Percentiles rank a stretch among this genome's conserved stretches.
Conservation (phyloP, 1,140 invertebrate species). For the Drosophila ananassae region DNA sequence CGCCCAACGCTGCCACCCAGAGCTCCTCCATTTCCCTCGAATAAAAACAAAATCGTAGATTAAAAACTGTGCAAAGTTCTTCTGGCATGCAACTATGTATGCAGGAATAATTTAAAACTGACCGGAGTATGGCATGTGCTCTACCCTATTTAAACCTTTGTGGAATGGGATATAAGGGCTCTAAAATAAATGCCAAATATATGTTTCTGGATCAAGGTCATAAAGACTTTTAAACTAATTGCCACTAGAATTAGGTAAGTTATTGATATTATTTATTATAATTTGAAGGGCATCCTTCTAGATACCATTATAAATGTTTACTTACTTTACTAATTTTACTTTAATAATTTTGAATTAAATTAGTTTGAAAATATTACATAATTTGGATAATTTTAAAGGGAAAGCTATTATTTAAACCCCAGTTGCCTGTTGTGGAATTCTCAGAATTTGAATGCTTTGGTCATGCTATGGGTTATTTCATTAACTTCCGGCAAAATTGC, state of each 20-base stretch:
- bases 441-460: neutral
- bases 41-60: constrained; percentile 51
- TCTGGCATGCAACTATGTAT: constrained; percentile 38
- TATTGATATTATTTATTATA: neutral
- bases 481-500: constrained; percentile 34
- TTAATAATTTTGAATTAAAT: too few species aligned
- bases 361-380: neutral
- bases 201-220: neutral
- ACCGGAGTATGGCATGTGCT: constrained; percentile 4
- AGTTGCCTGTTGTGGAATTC: neutral
- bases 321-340: too few species aligned
- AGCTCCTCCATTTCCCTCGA: neutral
- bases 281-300: neutral
- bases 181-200: neutral
- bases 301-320: too few species aligned
- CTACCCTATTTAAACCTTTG: neutral
- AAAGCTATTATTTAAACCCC: neutral
- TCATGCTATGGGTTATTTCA: constrained; percentile 24
- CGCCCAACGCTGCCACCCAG: neutral
- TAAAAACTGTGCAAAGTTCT: constrained; percentile 53
- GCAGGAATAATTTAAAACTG: constrained; percentile 45
- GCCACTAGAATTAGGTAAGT: neutral
- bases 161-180: neutral
- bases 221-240: neutral
- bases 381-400: neutral